phyloP scores from a whole-genome alignment of 2,888 invertebrate genomes.

The Gnatocerus cornutus region DNA sequence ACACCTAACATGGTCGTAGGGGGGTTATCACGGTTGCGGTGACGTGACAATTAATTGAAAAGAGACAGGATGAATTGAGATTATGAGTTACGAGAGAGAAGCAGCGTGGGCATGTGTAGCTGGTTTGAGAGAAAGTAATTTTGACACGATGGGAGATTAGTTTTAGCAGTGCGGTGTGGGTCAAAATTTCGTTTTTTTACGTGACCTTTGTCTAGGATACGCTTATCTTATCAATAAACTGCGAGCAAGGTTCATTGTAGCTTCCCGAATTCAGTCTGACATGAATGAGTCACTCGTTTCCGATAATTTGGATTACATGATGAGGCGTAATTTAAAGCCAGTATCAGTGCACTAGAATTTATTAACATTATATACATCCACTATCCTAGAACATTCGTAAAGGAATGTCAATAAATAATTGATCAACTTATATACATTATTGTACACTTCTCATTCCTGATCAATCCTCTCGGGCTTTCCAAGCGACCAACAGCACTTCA shows the following conservation, averaged over 20 bases:
- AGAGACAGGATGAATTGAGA: slow-evolving; percentile 8
- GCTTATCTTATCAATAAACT: background rate
- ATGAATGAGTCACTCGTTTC: slow-evolving; percentile 7
- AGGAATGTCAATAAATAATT: slow-evolving; percentile 59
- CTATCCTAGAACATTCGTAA: slow-evolving; percentile 52
- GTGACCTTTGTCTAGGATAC: background rate
- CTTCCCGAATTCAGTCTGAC: background rate
- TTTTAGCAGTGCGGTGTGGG: background rate
- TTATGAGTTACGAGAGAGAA: slow-evolving; percentile 14
- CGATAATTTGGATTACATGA: background rate
- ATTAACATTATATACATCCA: slow-evolving; percentile 49
- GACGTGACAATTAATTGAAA: slow-evolving; percentile 23
- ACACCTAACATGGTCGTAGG: slow-evolving; percentile 29
- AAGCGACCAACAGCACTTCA: background rate
- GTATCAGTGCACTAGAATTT: slow-evolving; percentile 40
- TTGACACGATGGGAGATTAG: background rate
- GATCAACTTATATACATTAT: slow-evolving; percentile 55
- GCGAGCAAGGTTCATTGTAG: background rate
- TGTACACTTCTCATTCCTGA: slow-evolving; percentile 44
- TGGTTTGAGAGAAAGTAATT: slow-evolving; percentile 19
- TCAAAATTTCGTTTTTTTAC: background rate
- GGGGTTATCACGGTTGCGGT: slow-evolving; percentile 37
- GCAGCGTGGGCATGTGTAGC: background rate
- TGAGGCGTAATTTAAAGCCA: background rate
- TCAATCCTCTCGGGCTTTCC: background rate